phyloP scores from a whole-genome alignment of 1,140 invertebrate genomes.

The Pachypeltis micranthus region DNA sequence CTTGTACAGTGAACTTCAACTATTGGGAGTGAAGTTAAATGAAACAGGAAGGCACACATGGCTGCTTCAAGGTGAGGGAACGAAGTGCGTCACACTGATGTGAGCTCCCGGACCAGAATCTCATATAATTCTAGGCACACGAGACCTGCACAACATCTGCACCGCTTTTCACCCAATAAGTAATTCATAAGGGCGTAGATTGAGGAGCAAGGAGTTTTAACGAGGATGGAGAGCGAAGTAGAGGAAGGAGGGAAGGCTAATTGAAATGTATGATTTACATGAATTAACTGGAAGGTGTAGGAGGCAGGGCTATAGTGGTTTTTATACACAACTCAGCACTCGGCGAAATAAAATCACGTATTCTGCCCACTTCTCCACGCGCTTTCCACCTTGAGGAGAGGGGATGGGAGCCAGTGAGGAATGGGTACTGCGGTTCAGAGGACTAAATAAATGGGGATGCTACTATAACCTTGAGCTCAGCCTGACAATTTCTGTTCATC shows the following conservation, averaged over 20 bases:
- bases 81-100: no score
- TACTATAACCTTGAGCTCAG: not conserved
- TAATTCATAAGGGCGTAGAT: not conserved
- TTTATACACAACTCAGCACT: not conserved
- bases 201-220: not conserved
- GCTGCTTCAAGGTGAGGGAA: no score
- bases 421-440: not conserved
- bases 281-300: not conserved
- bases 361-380: not conserved
- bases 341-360: not conserved
- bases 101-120: no score
- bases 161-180: not conserved
- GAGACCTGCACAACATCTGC: no score
- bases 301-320: not conserved
- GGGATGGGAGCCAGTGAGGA: no score
- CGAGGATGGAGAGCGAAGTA: no score
- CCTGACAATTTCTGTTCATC: not conserved
- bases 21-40: no score
- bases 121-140: no score
- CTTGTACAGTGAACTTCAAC: no score
- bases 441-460: not conserved
- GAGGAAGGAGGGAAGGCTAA: not conserved
- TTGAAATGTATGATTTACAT: conserved; percentile 5
- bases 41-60: no score
- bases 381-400: no score